phyloP scores from a whole-genome alignment of 2,797 vertebrate species.

The Sebastes diploproa region DNA sequence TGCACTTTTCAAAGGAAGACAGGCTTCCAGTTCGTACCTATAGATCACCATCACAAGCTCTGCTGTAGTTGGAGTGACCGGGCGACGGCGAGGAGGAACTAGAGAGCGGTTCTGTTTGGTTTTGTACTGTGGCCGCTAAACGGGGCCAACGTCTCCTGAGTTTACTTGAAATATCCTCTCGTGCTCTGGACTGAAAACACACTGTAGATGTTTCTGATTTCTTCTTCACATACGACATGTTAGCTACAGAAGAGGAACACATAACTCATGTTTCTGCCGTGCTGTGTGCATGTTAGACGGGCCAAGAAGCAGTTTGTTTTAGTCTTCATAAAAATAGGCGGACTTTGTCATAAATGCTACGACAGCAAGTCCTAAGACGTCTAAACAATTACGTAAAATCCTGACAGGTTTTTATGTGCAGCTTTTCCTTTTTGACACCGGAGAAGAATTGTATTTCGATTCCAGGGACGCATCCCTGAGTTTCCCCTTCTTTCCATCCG shows the following conservation, averaged over 20 bases:
- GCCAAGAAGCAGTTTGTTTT: background rate
- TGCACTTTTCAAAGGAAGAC: constrained; percentile 3
- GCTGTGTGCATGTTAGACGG: background rate
- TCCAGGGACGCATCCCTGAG: background rate
- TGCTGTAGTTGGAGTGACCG: background rate
- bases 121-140: background rate
- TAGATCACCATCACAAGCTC: background rate
- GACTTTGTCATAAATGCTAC: background rate
- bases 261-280: background rate
- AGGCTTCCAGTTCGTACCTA: background rate
- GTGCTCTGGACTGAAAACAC: background rate
- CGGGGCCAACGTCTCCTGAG: constrained; percentile 47
- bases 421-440: background rate
- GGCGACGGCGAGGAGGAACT: background rate
- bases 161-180: constrained; percentile 60
- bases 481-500: background rate
- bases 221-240: background rate
- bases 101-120: background rate
- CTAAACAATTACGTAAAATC: background rate
- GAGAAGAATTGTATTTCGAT: background rate
- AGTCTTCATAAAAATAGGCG: too few species aligned
- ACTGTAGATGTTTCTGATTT: constrained; percentile 8
- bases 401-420: background rate
- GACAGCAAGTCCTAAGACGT: background rate
- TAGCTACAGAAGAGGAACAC: background rate